Conservation (phyloP, 1,140 invertebrate genomes). For the Cyphomyrmex costatus region DNA sequence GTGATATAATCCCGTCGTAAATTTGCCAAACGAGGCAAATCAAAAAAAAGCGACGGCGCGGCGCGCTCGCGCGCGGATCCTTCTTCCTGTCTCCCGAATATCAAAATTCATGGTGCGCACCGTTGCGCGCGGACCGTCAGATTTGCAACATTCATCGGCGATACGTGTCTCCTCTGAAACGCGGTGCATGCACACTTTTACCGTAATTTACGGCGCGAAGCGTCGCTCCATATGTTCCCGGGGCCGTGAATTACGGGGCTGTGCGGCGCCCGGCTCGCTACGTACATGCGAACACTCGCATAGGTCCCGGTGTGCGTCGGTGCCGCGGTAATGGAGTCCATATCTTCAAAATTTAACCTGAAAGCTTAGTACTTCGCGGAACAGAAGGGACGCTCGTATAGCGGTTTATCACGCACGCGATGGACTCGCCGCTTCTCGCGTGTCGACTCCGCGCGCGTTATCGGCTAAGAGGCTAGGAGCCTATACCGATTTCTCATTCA, state of each 20-base stretch:
- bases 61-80: conserved; percentile 4
- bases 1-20: conserved; percentile 54
- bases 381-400: conserved; percentile 42
- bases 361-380: conserved; percentile 59
- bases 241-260: conserved; percentile 60
- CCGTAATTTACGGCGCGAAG: conserved; percentile 64
- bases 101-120: conserved; percentile 63
- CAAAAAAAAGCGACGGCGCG: not conserved
- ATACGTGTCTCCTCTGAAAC: conserved; percentile 63
- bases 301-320: not conserved
- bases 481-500: conserved; percentile 14
- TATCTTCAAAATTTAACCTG: conserved; percentile 70
- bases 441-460: not conserved
- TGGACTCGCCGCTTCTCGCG: conserved; percentile 6
- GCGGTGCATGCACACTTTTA: conserved; percentile 67
- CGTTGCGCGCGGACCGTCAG: conserved; percentile 44
- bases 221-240: conserved; percentile 66
- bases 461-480: not conserved
- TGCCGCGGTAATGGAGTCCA: conserved; percentile 56
- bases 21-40: conserved; percentile 20
- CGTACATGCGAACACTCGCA: conserved; percentile 24
- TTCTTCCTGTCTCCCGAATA: conserved; percentile 59
- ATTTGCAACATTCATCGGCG: conserved; percentile 70
- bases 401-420: conserved; percentile 63
- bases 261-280: conserved; percentile 1